phyloP scores from a whole-genome alignment of 2,113 vertebrate genomes.

The Elephas maximus region DNA sequence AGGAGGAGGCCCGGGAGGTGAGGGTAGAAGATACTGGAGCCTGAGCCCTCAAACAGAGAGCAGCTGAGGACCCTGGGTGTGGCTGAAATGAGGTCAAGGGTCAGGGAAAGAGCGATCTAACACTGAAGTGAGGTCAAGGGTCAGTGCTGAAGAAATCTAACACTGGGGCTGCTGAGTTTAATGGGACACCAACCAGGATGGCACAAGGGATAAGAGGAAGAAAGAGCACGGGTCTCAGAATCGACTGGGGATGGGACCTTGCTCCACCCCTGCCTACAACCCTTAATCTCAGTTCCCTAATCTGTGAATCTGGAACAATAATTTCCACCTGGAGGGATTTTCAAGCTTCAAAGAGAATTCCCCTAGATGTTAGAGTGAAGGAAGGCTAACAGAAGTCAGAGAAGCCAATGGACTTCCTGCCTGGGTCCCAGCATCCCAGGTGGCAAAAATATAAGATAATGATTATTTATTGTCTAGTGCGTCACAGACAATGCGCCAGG shows the following conservation, averaged over 20 bases:
- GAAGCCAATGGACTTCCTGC: background rate
- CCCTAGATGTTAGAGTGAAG: background rate
- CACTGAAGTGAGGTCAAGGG: background rate
- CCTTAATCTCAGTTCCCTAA: background rate
- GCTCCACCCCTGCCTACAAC: background rate
- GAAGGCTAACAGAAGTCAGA: background rate
- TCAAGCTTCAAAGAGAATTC: background rate
- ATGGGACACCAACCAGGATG: background rate
- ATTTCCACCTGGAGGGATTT: background rate
- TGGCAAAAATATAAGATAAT: background rate
- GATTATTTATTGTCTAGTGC: background rate
- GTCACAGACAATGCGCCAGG: background rate
- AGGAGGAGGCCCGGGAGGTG: background rate
- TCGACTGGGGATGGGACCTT: background rate
- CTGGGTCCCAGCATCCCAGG: background rate
- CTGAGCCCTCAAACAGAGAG: background rate
- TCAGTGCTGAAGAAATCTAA: background rate
- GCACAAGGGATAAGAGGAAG: background rate
- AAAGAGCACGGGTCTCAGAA: background rate
- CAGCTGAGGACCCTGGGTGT: background rate
- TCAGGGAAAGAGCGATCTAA: background rate
- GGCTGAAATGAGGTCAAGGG: background rate
- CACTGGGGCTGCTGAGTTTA: background rate
- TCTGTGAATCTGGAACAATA: too few species aligned
- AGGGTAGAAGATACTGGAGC: fast-evolving